Base-by-base conservation (phyloP, 2,888 invertebrate species). In the Drosophila setosimentum region DNA sequence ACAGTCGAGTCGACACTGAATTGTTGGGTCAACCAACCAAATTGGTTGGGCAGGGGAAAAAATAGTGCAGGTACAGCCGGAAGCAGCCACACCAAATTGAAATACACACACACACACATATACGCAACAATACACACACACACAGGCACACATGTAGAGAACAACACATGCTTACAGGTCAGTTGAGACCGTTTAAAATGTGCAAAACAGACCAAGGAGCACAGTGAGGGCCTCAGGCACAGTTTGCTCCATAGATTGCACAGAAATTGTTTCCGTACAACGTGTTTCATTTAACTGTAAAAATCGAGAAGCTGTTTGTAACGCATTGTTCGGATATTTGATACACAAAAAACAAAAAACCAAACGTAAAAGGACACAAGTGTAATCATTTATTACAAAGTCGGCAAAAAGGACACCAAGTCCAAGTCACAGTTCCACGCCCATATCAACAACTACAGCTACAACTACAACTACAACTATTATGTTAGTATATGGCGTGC, bases 231-330 rank as follows among this genome's bases (percentile, higher is more conserved):
- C 78, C 75, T 54, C 57, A 49, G 81, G 79, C 79, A 68, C 62
- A 70, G 71, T 62, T 61, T 75, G 77, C 73, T 66, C 54, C 73
- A 73, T 83, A 80, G 87, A 86, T 86, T 86, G 83, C 80, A 80
- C 78, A 70, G 84, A 87, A 91, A 91, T 91, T 89, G 88, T 83
- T 91, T 91, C 82, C 87, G 82, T 83, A 77, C 83, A 89, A 91
- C 91, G 91, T 91, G 91, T 90, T 89, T 85, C 87, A 90, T 89
- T 89, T 89, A 87, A 85, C 84, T 82, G 83, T 80, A 79, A 86
- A 84, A 84, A 75, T 64, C 68, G 68, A 78, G 73, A 71, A 66
- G 51, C 64, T 60, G 50, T 49, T 50, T 35, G 66, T 76, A 82
- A 82, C 74, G 81, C 74, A 87, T 78, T 83, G 77, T 80, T 73